Base-by-base conservation (phyloP, 2,888 invertebrate genomes). In the Dynastes grantii region DNA sequence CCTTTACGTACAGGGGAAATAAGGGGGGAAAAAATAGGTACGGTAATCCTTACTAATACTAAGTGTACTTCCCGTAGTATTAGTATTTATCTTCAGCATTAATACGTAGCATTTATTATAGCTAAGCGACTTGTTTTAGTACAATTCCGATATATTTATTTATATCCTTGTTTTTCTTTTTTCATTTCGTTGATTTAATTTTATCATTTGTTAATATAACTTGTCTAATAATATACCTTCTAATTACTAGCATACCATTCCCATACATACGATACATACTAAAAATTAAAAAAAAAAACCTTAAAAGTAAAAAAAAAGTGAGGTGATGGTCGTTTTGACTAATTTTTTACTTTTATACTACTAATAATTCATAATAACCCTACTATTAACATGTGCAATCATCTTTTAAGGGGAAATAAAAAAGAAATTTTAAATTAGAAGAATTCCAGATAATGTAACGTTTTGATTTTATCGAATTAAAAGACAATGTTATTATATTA, bases 321-420 rank as follows among this genome's bases (percentile, higher is more conserved):
- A 58, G 77, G 77, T 78, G 77, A 70, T 49, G 64, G 71, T 61
- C 22, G 13, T 45, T 40, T 13, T 78, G 45, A 16, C 51, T 61
- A 61, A 77, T 64, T 78, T 78, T 78, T 78, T 73, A 78, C 73
- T 78, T 78, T 78, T 73, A 61, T 78, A 78, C 64, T 78, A 78
- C 16, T 58, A 16, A 22, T 63, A 61, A 73, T 49, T 45, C 73
- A 37, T 67, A 49, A 45, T 76, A 63, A 67, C 55, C 53, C 40
- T 53, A 45, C 45, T 45, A 53, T 65, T 76, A 71, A 68, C 32
- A 67, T 55, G 78, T 78, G 78, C 78, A 78, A 78, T 78, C 49
- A 63, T 63, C 27, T 9, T 32, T 29, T 27, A 63, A 63, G 1
- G 55, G 13, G 22, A 63, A 63, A 37, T 37, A 32, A 11, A 29